phyloP scores from a whole-genome alignment of 2,113 vertebrate genomes.

The Motacilla alba region DNA sequence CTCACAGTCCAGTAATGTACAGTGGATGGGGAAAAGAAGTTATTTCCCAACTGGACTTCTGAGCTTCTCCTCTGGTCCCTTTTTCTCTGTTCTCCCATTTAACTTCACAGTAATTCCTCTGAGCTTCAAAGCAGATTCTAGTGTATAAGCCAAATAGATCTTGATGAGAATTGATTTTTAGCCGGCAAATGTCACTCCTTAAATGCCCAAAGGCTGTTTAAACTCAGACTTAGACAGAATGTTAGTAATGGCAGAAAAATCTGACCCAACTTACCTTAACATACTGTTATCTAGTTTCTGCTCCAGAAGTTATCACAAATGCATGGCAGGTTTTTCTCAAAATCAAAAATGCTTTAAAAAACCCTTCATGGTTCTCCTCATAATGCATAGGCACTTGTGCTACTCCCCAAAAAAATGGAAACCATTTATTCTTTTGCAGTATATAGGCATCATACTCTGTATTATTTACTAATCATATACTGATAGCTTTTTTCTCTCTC shows the following conservation, averaged over 20 bases:
- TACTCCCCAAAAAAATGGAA: background rate
- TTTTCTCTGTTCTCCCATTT: background rate
- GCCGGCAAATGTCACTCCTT: conserved; percentile 19
- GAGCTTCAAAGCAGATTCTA: background rate
- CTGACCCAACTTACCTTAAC: background rate
- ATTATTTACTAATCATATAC: background rate
- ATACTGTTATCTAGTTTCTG: background rate
- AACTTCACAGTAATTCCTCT: conserved; percentile 11
- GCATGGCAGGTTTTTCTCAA: background rate
- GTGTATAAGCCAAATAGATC: background rate
- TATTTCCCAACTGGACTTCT: background rate
- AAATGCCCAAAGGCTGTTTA: conserved; percentile 37
- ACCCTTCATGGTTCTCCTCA: background rate
- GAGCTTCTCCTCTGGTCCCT: background rate
- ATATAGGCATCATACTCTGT: background rate
- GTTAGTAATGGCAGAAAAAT: conserved; percentile 2
- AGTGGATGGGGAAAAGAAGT: background rate
- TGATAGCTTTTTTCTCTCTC: background rate
- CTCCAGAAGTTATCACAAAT: background rate
- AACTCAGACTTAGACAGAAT: background rate
- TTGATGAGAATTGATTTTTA: conserved; percentile 59
- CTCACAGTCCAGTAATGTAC: background rate
- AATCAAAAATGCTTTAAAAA: background rate
- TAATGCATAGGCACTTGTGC: background rate
- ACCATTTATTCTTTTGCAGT: background rate